A percentile compares a stretch with the other conserved stretches of the same genome.
phyloP scores from a whole-genome alignment of 2,113 vertebrate species.

The Zosterops pallidus region DNA sequence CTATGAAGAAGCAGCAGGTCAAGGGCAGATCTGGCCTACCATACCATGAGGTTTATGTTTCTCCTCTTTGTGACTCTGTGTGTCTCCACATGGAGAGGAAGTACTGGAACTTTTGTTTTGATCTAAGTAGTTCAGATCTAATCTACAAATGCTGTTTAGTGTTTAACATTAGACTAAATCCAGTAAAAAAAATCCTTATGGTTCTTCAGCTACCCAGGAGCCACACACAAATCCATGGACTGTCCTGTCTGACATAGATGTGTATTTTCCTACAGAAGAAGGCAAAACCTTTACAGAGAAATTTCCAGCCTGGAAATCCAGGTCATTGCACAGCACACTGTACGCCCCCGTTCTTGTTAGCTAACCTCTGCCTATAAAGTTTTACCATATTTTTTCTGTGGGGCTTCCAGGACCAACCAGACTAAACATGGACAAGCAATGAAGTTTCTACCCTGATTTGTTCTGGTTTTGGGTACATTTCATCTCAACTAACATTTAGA shows the following conservation, averaged over 20 bases:
- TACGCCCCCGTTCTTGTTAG: not conserved
- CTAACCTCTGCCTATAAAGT: slow-evolving; percentile 4
- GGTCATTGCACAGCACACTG: not conserved
- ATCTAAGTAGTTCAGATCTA: not conserved
- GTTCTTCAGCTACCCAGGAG: not conserved
- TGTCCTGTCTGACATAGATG: not conserved
- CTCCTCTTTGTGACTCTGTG: not conserved
- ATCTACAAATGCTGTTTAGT: not conserved
- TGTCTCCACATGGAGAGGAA: not conserved
- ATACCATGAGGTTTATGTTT: rapidly evolving
- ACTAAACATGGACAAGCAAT: slow-evolving; percentile 40
- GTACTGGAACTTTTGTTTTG: not conserved
- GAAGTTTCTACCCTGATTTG: not conserved
- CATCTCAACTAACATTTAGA: not conserved
- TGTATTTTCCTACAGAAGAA: not conserved
- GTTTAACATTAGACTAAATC: not conserved
- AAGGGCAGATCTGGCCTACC: not conserved
- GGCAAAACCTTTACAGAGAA: not conserved
- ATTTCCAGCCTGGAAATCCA: slow-evolving; percentile 2
- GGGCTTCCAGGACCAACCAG: slow-evolving; percentile 34
- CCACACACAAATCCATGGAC: not conserved
- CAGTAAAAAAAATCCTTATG: not conserved
- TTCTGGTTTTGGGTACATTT: slow-evolving; percentile 28
- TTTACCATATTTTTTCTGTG: slow-evolving; percentile 48
- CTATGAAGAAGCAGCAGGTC: not conserved